A percentile compares a stretch with the other conserved stretches of the same genome.
These are phyloP conservation scores for Rhopalosiphum nymphaeae DNA, from an alignment of 2,888 invertebrate genomes.

Conservation along the genomic window DNA sequence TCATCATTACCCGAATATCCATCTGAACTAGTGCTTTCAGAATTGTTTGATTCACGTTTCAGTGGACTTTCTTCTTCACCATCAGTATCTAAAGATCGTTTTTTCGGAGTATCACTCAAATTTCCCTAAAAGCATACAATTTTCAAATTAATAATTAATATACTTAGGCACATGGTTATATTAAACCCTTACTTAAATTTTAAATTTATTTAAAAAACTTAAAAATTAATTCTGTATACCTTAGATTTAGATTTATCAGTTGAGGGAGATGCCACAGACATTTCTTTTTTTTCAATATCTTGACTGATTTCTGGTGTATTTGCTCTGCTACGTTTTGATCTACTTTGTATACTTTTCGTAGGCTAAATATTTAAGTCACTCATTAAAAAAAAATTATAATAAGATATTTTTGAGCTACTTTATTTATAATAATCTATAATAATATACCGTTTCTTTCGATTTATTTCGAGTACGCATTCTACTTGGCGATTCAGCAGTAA, in stretches of 20 bases:
- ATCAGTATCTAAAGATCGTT: constrained; percentile 61
- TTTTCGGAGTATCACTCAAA: constrained; percentile 58
- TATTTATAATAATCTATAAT: not conserved
- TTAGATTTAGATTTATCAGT: constrained; percentile 70
- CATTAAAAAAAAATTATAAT: not conserved
- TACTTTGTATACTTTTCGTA: constrained; percentile 68
- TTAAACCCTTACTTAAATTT: not conserved
- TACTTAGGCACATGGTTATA: not conserved
- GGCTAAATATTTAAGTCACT: constrained; percentile 66
- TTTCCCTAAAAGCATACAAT: constrained; percentile 28
- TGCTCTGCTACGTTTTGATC: constrained; percentile 69
- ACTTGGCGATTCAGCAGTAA: constrained; percentile 74
- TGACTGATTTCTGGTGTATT: constrained; percentile 70
- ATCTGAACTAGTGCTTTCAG: constrained; percentile 61
- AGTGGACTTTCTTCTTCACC: constrained; percentile 61
- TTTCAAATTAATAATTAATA: not conserved
- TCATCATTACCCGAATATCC: constrained; percentile 64
- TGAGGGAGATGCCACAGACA: constrained; percentile 70
- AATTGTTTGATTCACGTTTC: constrained; percentile 58
- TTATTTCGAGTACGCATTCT: constrained; percentile 91
- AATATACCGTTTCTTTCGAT: constrained; percentile 79
- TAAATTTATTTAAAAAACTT: constrained; percentile 6
- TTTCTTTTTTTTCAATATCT: constrained; percentile 69
- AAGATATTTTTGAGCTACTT: not conserved
- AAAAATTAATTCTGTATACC: constrained; percentile 64